Evolutionary conservation across 1,140 invertebrate species (phyloP).

Genomic region (Bombus soroeensis): DNA sequence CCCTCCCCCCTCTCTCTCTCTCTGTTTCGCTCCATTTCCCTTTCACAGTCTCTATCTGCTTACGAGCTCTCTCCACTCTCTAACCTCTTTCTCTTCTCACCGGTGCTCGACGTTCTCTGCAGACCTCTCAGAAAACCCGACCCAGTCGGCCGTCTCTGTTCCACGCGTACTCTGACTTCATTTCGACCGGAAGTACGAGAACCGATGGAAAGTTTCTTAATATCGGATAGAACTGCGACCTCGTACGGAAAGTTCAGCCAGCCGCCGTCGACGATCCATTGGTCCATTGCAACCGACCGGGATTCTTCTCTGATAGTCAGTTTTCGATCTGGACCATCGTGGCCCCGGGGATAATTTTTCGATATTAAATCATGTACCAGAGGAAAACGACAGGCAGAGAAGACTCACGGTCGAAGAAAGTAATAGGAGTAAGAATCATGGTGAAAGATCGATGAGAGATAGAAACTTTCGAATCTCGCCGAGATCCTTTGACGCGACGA

Average conservation of each 20-base stretch:
- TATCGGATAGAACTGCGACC: constrained; percentile 69
- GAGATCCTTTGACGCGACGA: neutral
- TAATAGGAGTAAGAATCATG: neutral
- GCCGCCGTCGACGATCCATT: constrained; percentile 1
- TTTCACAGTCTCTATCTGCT: neutral
- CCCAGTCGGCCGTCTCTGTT: constrained; percentile 3
- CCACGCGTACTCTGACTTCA: constrained; percentile 58
- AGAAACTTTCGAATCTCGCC: neutral
- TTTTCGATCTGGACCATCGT: constrained; percentile 4
- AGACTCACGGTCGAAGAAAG: too few relatives aligned
- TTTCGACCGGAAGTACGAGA: constrained; percentile 61
- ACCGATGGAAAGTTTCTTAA: constrained; percentile 79
- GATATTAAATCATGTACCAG: constrained; percentile 28
- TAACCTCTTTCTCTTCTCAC: neutral
- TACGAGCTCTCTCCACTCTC: neutral
- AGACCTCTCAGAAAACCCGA: neutral
- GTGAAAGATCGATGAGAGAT: neutral
- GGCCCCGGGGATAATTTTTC: constrained; percentile 27
- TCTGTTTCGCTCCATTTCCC: neutral
- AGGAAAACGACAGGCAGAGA: too few relatives aligned
- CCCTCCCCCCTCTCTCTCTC: neutral
- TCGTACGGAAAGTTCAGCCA: constrained; percentile 53
- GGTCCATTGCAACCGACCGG: constrained; percentile 26
- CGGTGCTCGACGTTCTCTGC: neutral
- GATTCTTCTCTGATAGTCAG: constrained; percentile 13